Conservation (phyloP, 2,113 vertebrate species). For the Engystomops pustulosus region DNA sequence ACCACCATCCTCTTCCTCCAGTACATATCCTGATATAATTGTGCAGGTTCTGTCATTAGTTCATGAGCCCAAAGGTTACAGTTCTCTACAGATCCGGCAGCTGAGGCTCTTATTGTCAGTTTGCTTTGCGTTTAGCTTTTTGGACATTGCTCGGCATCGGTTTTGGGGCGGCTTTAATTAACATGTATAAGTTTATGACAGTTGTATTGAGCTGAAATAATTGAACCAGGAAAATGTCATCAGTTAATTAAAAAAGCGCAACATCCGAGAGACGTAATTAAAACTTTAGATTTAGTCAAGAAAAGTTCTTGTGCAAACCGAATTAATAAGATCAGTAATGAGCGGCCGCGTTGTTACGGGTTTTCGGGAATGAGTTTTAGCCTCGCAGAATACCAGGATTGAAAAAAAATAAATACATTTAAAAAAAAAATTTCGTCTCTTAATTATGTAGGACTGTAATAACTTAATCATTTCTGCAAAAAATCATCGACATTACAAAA, state of each 20-base stretch:
- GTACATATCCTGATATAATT: conserved; percentile 65
- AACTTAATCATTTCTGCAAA: not conserved
- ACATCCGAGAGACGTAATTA: conserved; percentile 73
- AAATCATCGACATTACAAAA: conserved; percentile 8
- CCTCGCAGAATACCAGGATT: not conserved
- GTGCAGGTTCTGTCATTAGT: conserved; percentile 70
- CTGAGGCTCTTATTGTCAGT: conserved; percentile 74
- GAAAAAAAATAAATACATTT: not conserved
- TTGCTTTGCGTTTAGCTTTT: conserved; percentile 75
- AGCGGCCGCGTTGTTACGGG: conserved; percentile 54
- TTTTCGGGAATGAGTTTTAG: conserved; percentile 11
- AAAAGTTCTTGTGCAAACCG: conserved; percentile 64
- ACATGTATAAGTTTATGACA: conserved; percentile 77
- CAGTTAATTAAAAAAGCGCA: conserved; percentile 78
- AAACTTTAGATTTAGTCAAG: conserved; percentile 69
- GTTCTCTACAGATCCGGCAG: conserved; percentile 74
- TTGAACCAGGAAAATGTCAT: conserved; percentile 75
- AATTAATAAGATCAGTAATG: conserved; percentile 63
- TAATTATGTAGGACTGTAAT: not conserved
- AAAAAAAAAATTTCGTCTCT: not conserved
- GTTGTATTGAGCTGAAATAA: conserved; percentile 74
- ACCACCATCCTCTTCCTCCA: conserved; percentile 10
- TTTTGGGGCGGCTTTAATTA: conserved; percentile 75
- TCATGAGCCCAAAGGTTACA: conserved; percentile 76
- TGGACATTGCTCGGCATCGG: conserved; percentile 66